phyloP scores from a whole-genome alignment of 1,140 invertebrate genomes.

The Pogonus chalceus region DNA sequence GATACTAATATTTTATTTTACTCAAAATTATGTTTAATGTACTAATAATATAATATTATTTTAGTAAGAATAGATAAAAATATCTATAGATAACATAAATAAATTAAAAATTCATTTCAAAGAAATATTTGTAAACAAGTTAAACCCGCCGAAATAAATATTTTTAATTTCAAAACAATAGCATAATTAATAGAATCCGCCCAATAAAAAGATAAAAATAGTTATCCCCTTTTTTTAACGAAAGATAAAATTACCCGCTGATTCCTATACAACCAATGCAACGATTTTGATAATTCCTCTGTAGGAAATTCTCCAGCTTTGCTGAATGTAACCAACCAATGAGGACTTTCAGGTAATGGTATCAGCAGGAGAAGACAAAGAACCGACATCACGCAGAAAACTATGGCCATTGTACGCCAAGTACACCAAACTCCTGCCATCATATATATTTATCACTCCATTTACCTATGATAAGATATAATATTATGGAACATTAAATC shows the following conservation, averaged over 20 bases:
- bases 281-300: slow-evolving; percentile 29
- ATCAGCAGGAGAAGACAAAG: slow-evolving; percentile 31
- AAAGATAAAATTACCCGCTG: slow-evolving; percentile 14
- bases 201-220: too few species aligned
- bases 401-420: slow-evolving; percentile 38
- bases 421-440: slow-evolving; percentile 36
- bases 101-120: too few species aligned
- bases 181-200: too few species aligned
- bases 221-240: too few species aligned
- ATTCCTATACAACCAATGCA: slow-evolving; percentile 36
- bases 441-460: neutral
- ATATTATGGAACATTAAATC: slow-evolving; percentile 4
- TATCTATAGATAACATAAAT: too few species aligned
- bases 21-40: too few species aligned
- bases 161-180: too few species aligned
- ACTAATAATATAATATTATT: too few species aligned
- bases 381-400: slow-evolving; percentile 33
- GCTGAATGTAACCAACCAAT: slow-evolving; percentile 42
- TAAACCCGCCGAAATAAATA: too few species aligned
- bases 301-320: slow-evolving; percentile 26
- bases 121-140: too few species aligned
- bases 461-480: slow-evolving; percentile 10
- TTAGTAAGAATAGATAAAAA: too few species aligned
- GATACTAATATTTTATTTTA: too few species aligned
- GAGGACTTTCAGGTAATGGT: slow-evolving; percentile 46